Base-by-base conservation (phyloP, 2,113 vertebrate genomes). In the Fukomys damarensis region DNA sequence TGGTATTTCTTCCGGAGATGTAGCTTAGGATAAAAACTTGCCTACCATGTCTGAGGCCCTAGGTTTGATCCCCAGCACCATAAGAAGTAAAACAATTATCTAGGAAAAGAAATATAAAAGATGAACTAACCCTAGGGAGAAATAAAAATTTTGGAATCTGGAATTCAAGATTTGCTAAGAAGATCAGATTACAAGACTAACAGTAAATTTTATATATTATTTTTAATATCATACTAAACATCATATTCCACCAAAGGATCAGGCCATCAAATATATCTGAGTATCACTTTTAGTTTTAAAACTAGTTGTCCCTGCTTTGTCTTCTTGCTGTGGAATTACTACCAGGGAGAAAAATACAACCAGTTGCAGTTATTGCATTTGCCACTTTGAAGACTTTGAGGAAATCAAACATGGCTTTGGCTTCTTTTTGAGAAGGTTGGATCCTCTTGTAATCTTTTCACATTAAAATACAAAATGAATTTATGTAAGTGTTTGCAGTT, bases 151-250 rank as follows among this genome's bases (percentile, higher is more conserved):
- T 92, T 70, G 46, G 43, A 79, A 86, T 93, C 59, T 94, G 11
- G n/a, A 96, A 86, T 94, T 96, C 26, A 79, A 52, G 46, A 63
- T 24, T 46, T 66, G 41, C 61, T 93, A 61, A 88, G n/a, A 95
- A 84, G 41, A 2, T 94, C 66, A 94, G 46, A 82, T 91, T 88
- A 66, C 65, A 92, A 90, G 12, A 76, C 26, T 70, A 80, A 70
- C 70, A 30, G n/a, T 95, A 86, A 88, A 74, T 93, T 94, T 96
- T 80, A 56, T 85, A 77, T 9, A 30, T 89, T 58, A 65, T 95
- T 88, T 74, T 24, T 58, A 63, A 38, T 74, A 76, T 91, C 72
- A 70, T 77, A 52, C 52, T 95, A 49, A 93, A 93, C 13, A 63
- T 91, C 35, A 79, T 46, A 43, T 81, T 96, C 87, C 92, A 32